Conservation (phyloP, 2,888 invertebrate species). For the Cephus pygmeus region DNA sequence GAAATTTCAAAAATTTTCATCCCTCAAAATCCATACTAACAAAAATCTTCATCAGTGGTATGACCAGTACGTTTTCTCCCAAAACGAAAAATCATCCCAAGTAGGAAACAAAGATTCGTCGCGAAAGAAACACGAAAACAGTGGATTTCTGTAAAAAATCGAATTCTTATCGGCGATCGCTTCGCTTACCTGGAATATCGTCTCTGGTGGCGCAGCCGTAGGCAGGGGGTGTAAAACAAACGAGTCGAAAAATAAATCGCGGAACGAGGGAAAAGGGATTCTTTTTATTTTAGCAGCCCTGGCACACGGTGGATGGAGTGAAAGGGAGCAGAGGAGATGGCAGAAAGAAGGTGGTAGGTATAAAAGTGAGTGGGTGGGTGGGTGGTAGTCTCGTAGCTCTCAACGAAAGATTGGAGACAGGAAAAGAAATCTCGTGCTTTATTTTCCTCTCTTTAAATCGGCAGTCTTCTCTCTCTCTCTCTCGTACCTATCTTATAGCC, state of each 20-base stretch:
- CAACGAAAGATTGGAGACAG: slow-evolving; percentile 41
- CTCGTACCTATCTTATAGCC: slow-evolving; percentile 9
- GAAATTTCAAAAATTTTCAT: no score
- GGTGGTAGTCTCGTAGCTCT: slow-evolving; percentile 11
- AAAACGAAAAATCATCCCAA: no score
- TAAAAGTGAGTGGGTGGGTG: slow-evolving; percentile 11
- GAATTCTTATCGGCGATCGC: slow-evolving; percentile 48
- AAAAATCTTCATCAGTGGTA: no score
- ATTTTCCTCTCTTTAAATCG: slow-evolving; percentile 35
- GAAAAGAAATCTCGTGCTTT: slow-evolving; percentile 51
- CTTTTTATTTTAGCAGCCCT: slow-evolving; percentile 36
- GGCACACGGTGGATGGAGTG: slow-evolving; percentile 7
- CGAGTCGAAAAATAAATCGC: slow-evolving; percentile 59
- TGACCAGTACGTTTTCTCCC: no score
- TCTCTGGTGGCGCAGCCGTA: slow-evolving; percentile 14
- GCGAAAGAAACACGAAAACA: background rate
- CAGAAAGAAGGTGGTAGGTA: slow-evolving; percentile 30
- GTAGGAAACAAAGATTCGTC: background rate
- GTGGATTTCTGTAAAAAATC: slow-evolving; percentile 33
- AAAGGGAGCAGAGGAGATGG: slow-evolving; percentile 15
- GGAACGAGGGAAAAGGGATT: slow-evolving; percentile 51
- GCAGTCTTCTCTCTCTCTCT: slow-evolving; percentile 14
- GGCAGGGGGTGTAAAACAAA: slow-evolving; percentile 51
- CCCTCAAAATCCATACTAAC: no score
- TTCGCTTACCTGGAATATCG: slow-evolving; percentile 29